A percentile compares a stretch with the other conserved stretches of the same genome.
phyloP scores from a whole-genome alignment of 2,797 vertebrate genomes.

The Xenops minutus region DNA sequence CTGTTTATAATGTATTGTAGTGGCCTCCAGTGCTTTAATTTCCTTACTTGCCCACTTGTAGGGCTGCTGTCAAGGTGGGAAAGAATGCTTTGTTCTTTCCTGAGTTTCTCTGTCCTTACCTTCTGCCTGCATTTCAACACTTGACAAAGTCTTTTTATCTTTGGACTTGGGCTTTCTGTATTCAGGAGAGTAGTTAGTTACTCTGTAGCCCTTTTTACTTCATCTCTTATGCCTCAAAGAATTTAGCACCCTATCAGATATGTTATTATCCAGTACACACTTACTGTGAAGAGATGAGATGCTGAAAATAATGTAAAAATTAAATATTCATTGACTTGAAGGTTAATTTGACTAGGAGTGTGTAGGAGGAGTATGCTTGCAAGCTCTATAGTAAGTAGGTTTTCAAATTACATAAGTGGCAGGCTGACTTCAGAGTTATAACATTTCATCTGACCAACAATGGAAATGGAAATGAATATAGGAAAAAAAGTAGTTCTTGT shows the following conservation, averaged over 20 bases:
- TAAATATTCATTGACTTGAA: conserved; percentile 56
- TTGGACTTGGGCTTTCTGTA: background rate
- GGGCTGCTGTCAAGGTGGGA: background rate
- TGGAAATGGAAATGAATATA: conserved; percentile 11
- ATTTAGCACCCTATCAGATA: background rate
- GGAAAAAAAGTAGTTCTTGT: background rate
- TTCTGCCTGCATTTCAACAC: background rate
- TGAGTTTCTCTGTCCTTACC: background rate
- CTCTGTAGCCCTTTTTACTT: background rate
- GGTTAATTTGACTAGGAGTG: conserved; percentile 28
- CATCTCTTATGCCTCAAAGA: background rate
- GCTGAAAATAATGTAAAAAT: conserved; percentile 40
- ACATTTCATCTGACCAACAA: background rate
- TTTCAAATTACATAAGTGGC: conserved; percentile 44
- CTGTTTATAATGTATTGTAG: background rate
- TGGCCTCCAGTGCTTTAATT: conserved; percentile 3
- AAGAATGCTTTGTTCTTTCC: background rate
- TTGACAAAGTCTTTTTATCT: background rate
- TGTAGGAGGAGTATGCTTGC: conserved; percentile 28
- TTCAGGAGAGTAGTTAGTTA: background rate
- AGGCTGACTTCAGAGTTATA: conserved; percentile 43
- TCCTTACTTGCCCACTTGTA: background rate
- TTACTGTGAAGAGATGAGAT: background rate
- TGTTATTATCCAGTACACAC: background rate
- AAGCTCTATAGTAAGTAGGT: conserved; percentile 7